phyloP scores from a whole-genome alignment of 2,888 invertebrate species.

The Nesidiocoris tenuis region DNA sequence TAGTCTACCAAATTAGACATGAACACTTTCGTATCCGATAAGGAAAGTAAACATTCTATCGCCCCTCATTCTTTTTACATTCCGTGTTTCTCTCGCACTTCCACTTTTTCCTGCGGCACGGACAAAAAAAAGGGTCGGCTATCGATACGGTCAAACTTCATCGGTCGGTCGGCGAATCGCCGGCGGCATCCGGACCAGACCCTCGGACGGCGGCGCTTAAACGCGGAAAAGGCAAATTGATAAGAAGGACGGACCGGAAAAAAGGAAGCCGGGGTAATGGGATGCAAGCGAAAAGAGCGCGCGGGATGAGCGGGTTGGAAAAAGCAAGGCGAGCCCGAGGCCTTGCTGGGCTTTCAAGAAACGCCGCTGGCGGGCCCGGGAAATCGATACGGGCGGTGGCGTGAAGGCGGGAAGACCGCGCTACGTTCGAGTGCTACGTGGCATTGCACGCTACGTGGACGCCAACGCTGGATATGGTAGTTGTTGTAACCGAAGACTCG shows the following conservation, averaged over 20 bases:
- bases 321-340: background rate
- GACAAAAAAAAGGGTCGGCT: no score
- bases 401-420: background rate
- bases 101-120: no score
- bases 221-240: constrained; percentile 25
- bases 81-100: no score
- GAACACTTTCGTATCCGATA: no score
- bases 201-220: background rate
- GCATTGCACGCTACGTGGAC: background rate
- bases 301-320: background rate
- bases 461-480: no score
- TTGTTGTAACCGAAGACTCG: no score
- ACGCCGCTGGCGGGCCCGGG: background rate
- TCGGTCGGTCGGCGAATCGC: background rate
- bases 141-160: background rate
- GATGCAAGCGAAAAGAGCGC: background rate
- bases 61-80: no score
- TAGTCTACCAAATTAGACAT: no score
- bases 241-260: constrained; percentile 1
- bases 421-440: background rate
- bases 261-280: background rate
- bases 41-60: no score
- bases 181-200: background rate
- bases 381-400: constrained; percentile 20
- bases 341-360: background rate